Evolutionary conservation across 2,797 vertebrate genomes (phyloP).

Genomic region (Karalla daura): DNA sequence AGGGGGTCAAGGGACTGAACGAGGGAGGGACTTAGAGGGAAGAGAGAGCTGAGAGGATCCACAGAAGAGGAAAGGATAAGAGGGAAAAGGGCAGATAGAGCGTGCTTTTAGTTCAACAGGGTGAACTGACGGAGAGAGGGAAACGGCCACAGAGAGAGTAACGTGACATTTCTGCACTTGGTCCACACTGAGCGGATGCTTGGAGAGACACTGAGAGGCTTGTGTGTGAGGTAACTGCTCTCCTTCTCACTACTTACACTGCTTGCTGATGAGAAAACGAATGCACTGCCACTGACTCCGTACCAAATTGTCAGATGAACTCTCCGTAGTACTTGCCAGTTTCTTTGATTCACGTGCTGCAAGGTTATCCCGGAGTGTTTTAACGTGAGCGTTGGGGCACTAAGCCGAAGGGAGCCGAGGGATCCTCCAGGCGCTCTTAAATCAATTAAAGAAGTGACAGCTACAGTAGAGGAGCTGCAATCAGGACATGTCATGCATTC

Average conservation of each 20-base stretch:
- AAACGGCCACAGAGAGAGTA: neutral
- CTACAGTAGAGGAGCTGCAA: constrained; percentile 43
- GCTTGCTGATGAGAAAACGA: constrained; percentile 16
- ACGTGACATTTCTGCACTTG: constrained; percentile 18
- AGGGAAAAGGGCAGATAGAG: constrained; percentile 10
- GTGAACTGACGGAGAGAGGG: constrained; percentile 19
- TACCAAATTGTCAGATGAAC: neutral
- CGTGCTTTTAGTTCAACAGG: constrained; percentile 36
- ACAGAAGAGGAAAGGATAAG: constrained; percentile 15
- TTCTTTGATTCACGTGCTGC: neutral
- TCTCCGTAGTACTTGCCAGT: neutral
- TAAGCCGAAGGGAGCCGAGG: neutral
- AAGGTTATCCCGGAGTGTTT: constrained; percentile 5
- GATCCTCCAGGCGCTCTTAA: constrained; percentile 18
- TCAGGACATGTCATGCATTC: constrained; percentile 41
- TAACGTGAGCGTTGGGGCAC: constrained; percentile 9
- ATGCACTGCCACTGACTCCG: neutral
- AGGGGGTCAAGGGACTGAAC: constrained; percentile 1
- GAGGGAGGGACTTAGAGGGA: constrained; percentile 40
- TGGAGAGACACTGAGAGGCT: constrained; percentile 25
- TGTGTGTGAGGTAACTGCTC: constrained; percentile 48
- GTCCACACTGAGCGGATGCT: constrained; percentile 7
- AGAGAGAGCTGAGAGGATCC: constrained; percentile 25
- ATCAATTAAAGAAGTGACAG: constrained; percentile 55
- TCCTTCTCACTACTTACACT: constrained; percentile 21